Evolutionary conservation across 2,888 invertebrate species (phyloP), one percentile per base, ranked within the genome.

Genomic region (Lasioglossum lativentre): DNA sequence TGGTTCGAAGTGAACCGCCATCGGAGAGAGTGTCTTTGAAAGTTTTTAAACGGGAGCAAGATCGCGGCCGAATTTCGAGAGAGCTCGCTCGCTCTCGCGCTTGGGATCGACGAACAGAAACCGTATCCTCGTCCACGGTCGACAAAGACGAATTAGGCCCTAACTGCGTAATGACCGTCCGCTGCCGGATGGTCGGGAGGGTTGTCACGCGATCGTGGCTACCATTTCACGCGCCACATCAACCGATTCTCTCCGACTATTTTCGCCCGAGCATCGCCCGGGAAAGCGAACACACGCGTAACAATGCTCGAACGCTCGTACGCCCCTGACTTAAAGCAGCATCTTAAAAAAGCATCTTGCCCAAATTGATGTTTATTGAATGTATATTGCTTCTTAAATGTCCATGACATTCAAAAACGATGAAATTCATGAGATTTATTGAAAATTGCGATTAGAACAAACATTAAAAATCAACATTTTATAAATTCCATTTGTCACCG

Each of bases 91-190:
- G 14, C 47, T 6, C 75, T 12, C 42, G 42, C 19, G 19, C 12
- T 42, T 4, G 4, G 12, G 40, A 23, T 16, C 78, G 10, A 30
- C 30, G 8, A 16, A 42, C n/a, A 45, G 42, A 38, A 78, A 47
- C 16, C 40, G 30, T 27, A 47, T 66, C n/a, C 16, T 42, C 34
- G 19, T 30, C 16, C 19, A 77, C 34, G 19, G 42, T 77, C 56
- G n/a, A 45, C 42, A 34, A 66, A 80, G 84, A 86, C 80, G 86
- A 84, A 90, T 89, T 87, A 83, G 85, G 82, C 80, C 78, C 82
- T 90, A 87, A 90, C 89, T 83, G 86, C 89, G 81, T 89, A 88
- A 87, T 87, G 86, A 83, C 86, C 30, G 77, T 40, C 40, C 40
- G 38, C 47, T 42, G 73, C 45, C 19, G 42, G 47, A 63, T 59